These are phyloP conservation scores for Dallia pectoralis DNA, from an alignment of 2,797 vertebrate genomes.

Conservation along the genomic window DNA sequence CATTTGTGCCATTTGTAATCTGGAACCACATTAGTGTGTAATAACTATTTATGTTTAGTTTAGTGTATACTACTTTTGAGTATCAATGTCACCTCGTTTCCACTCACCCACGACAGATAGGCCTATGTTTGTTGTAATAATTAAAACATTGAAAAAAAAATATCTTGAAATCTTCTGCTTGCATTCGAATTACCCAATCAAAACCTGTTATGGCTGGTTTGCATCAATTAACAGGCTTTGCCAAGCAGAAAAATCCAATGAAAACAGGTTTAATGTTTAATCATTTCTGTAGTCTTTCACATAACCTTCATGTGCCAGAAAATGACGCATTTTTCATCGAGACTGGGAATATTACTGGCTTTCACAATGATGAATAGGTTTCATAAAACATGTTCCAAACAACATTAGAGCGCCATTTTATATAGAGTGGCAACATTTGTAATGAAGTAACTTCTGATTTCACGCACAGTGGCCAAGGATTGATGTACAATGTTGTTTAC, in stretches of 20 bases:
- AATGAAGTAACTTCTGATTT: background rate
- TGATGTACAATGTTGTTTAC: background rate
- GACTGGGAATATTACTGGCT: conserved; percentile 19
- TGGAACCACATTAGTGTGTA: conserved; percentile 12
- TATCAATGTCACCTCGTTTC: background rate
- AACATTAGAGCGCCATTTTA: conserved; percentile 14
- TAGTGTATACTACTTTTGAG: background rate
- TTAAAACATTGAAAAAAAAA: conserved; percentile 52
- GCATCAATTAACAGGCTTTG: conserved; percentile 54
- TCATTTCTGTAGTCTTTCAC: conserved; percentile 36
- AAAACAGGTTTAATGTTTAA: conserved; percentile 51
- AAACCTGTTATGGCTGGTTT: conserved; percentile 46
- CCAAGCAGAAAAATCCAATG: conserved; percentile 58
- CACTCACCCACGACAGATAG: conserved; percentile 4
- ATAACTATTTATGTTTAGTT: conserved; percentile 17
- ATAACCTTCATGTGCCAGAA: conserved; percentile 43
- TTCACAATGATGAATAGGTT: conserved; percentile 12
- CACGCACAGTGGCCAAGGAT: background rate
- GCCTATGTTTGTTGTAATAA: conserved; percentile 49
- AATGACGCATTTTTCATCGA: conserved; percentile 26
- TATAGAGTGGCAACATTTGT: background rate
- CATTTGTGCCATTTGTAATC: background rate
- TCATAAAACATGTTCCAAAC: background rate
- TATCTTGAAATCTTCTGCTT: conserved; percentile 40
- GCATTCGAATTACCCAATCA: conserved; percentile 39